A percentile compares a stretch with the other conserved stretches of the same genome.
phyloP scores from a whole-genome alignment of 2,797 vertebrate species.

The Eleutherodactylus coqui region DNA sequence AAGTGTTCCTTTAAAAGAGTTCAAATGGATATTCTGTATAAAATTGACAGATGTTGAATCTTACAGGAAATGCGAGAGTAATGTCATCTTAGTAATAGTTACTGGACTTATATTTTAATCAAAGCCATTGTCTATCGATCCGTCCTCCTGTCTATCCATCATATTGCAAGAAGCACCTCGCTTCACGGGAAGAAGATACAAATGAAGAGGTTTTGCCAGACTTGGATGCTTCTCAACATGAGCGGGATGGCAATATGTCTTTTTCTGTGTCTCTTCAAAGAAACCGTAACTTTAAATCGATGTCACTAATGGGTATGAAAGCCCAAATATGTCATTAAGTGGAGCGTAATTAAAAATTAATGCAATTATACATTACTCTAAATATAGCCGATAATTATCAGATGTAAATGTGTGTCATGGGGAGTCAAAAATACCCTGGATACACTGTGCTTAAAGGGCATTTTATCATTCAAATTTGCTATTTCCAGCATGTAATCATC shows the following conservation, averaged over 20 bases:
- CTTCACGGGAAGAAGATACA: neutral
- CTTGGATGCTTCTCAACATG: neutral
- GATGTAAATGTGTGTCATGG: neutral
- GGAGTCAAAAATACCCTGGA: neutral
- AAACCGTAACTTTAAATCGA: slow-evolving; percentile 11
- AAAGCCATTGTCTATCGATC: neutral
- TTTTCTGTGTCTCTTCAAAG: neutral
- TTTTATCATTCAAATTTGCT: too few relatives aligned
- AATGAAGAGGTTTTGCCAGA: neutral
- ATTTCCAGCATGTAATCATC: too few relatives aligned
- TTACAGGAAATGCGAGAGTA: slow-evolving; percentile 2
- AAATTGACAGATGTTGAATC: slow-evolving; percentile 6
- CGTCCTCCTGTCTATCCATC: slow-evolving; percentile 7
- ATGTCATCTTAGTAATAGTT: neutral
- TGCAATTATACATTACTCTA: slow-evolving; percentile 13
- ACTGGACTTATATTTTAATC: slow-evolving; percentile 18
- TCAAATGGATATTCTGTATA: neutral
- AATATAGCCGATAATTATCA: slow-evolving; percentile 1
- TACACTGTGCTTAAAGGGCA: neutral
- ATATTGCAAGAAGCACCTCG: neutral
- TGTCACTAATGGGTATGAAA: slow-evolving; percentile 29
- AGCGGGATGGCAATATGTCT: neutral
- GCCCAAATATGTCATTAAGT: slow-evolving; percentile 37
- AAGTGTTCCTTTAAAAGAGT: neutral
- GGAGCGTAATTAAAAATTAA: slow-evolving; percentile 31